Evolutionary conservation across 1,140 invertebrate species (phyloP), one percentile per base, ranked within the genome.

Genomic region (Drosophila nebulosa): DNA sequence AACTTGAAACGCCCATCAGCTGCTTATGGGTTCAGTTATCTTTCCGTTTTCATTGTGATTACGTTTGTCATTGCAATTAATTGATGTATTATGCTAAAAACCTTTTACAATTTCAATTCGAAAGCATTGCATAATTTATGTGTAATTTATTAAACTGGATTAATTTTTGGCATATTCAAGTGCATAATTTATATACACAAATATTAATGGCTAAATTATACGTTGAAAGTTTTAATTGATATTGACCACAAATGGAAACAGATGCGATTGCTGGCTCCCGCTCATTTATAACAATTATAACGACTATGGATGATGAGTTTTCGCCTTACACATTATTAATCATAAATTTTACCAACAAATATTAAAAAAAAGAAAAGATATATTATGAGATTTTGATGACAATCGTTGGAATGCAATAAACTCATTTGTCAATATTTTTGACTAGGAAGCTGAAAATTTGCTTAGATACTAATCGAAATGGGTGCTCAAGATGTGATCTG

Each of bases 1-100:
- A 89, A 89, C 84, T 89, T 89, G 79, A 84, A 89, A 65, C 39
- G 46, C 60, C 12, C 63, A 61, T 52, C 61, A 50, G 42, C 53
- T 69, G 36, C 69, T 62, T 58, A 32, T 64, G 53, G 67, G 24
- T 46, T 55, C 16, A 46, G 6, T 46, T 46, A 21, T 46, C 39
- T 10, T 46, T 30, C n/a, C n/a, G n/a, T n/a, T n/a, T n/a, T n/a
- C n/a, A n/a, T n/a, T 9, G 2, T 46, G 39, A 46, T 46, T 21
- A 46, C 39, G 59, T 46, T 69, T 68, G 70, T 72, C 71, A 83
- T 79, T 65, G 57, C 53, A 71, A 64, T 84, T 84, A 78, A 83
- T 84, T 63, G 61, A 64, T 58, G 42, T 73, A 27, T 35, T 52
- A 61, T 46, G 36, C 52, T 70, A 50, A 24, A 71, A 59, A 30